Evolutionary conservation across 1,140 invertebrate genomes (phyloP), one percentile per base, ranked within the genome.

Genomic region (Rhyzopertha dominica): DNA sequence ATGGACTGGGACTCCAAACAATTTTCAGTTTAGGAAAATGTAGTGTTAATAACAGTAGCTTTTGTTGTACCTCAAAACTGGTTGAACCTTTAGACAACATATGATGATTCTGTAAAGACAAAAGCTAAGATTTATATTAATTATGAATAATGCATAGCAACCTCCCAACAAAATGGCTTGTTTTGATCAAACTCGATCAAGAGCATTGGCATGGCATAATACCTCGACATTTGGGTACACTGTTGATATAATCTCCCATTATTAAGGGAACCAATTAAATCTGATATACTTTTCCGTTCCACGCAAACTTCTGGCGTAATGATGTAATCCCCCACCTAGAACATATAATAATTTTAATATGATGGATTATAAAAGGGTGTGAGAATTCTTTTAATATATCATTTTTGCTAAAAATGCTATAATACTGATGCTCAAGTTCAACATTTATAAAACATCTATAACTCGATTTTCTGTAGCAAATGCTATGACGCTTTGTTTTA

Each of bases 141-240:
- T 39, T 39, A 23, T 39, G 9, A 2, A 39, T 26, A 7, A 39
- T 39, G n/a, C 10, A 16, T 39, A 2, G 4, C 25, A 30, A 18
- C 90, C 76, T 92, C 89, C 45, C 95, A 72, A 59, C 79, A 81
- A 62, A 96, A 96, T 10, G 90, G 84, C 69, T 91, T 92, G 58
- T 90, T 91, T 62, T 91, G 84, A 74, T 96, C 93, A 73, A 98
- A 97, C 71, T 98, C 95, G 43, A 98, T 96, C 0, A 98, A 76
- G n/a, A 98, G 72, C 63, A 97, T 85, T 0, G 92, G 88, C 58
- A 87, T 86, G 14, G 79, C 75, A 66, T 95, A 96, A 68, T 87
- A 79, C 9, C 92, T 74, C 41, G 80, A 84, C 92, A 96, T 95
- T 38, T 89, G 80, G 31, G 87, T 80, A 31, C 87, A 87, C 70